A percentile compares a stretch with the other conserved stretches of the same genome.
Evolutionary conservation across 2,113 vertebrate genomes (phyloP).

Genomic region (Podarcis muralis): DNA sequence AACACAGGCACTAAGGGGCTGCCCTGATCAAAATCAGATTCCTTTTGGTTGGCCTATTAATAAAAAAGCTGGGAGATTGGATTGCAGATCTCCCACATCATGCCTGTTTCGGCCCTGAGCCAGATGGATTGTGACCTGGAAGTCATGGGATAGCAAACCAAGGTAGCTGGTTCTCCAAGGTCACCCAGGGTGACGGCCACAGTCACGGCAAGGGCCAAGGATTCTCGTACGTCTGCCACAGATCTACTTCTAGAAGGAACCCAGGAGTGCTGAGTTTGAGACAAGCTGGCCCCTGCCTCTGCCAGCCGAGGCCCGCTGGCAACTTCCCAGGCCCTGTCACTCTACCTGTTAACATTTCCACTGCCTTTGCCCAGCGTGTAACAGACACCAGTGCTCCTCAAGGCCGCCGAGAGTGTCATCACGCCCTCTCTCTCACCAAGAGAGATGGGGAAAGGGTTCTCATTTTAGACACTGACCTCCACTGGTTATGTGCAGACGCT

Average conservation of each 20-base stretch:
- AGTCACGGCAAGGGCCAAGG: too few relatives aligned
- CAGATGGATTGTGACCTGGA: not conserved
- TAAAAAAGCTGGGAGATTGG: not conserved
- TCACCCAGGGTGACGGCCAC: not conserved
- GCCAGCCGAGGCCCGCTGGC: not conserved
- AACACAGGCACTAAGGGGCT: not conserved
- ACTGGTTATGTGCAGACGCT: not conserved
- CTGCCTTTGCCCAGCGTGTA: constrained; percentile 10
- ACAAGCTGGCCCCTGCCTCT: not conserved
- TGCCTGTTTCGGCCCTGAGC: not conserved
- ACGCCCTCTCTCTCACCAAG: not conserved
- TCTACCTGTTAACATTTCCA: constrained; percentile 33
- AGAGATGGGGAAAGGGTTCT: not conserved
- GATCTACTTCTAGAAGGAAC: not conserved
- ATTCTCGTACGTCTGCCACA: too few relatives aligned
- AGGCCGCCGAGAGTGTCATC: constrained; percentile 1
- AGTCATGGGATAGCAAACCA: not conserved
- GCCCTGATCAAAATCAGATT: not conserved
- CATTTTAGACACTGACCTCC: constrained; percentile 7
- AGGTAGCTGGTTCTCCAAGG: not conserved
- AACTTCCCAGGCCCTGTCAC: constrained; percentile 15
- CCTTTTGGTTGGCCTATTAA: not conserved
- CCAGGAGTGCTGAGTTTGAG: not conserved
- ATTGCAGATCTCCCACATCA: not conserved
- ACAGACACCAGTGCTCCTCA: constrained; percentile 9